phyloP scores from a whole-genome alignment of 2,888 invertebrate species.

The Metacarcinus magister region DNA sequence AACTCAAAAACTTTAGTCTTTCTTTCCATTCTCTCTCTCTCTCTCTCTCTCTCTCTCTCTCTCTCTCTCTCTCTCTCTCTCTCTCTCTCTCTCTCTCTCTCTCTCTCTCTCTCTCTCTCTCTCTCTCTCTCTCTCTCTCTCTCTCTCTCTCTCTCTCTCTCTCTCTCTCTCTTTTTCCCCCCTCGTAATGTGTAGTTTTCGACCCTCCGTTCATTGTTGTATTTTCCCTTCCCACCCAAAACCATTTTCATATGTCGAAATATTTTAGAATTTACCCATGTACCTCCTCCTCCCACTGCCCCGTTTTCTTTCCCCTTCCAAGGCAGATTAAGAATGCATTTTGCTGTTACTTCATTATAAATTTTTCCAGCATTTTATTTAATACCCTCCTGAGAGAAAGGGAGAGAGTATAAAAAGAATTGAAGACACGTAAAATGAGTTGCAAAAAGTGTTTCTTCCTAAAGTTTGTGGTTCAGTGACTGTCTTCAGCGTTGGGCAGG shows the following conservation, averaged over 20 bases:
- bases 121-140: neutral
- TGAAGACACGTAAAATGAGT: neutral
- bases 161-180: neutral
- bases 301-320: neutral
- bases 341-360: neutral
- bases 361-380: neutral
- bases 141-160: neutral
- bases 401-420: neutral
- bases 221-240: neutral
- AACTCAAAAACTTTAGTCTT: neutral
- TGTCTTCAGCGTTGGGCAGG: no score
- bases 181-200: conserved; percentile 39
- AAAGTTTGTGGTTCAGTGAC: no score
- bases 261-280: neutral
- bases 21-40: neutral
- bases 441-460: neutral
- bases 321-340: neutral
- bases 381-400: neutral
- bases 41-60: neutral
- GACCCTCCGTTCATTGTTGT: neutral
- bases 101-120: conserved; percentile 3
- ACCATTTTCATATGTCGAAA: neutral
- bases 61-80: neutral
- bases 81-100: neutral
- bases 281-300: neutral